Evolutionary conservation across 2,113 vertebrate species (phyloP).

Genomic region (Leuciscus idus): DNA sequence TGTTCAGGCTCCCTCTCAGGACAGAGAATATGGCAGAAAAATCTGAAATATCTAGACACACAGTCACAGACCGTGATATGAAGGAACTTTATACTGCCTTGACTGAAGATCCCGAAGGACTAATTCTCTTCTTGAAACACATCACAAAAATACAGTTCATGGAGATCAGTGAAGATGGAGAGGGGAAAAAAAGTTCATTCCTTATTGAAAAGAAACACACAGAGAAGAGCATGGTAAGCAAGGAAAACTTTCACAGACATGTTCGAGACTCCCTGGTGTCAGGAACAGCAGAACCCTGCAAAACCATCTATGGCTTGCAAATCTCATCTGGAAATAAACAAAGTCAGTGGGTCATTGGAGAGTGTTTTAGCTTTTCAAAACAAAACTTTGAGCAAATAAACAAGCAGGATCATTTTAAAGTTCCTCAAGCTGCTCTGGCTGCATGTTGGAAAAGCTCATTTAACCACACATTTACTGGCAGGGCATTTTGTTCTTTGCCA

Average conservation of each 20-base stretch:
- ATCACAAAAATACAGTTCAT: too few relatives aligned
- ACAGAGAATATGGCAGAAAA: too few relatives aligned
- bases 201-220: conserved; percentile 68
- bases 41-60: too few relatives aligned
- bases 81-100: too few relatives aligned
- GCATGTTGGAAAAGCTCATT: conserved; percentile 57
- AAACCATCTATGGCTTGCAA: conserved; percentile 67
- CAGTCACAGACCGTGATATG: too few relatives aligned
- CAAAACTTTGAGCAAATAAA: neutral
- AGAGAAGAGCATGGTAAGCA: conserved; percentile 45
- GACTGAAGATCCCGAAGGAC: too few relatives aligned
- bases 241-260: conserved; percentile 64
- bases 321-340: conserved; percentile 65
- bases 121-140: too few relatives aligned
- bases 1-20: too few relatives aligned
- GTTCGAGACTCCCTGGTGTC: conserved; percentile 56
- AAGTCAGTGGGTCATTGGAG: conserved; percentile 76
- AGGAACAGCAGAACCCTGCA: conserved; percentile 29
- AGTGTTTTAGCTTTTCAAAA: conserved; percentile 70
- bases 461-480: conserved; percentile 49
- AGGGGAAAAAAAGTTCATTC: conserved; percentile 45
- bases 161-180: too few relatives aligned
- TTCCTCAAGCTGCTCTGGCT: conserved; percentile 78
- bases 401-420: conserved; percentile 35
- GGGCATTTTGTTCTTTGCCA: conserved; percentile 82